These are phyloP conservation scores for Peromyscus polionotus DNA, from an alignment of 2,113 vertebrate species.

Conservation along the genomic window DNA sequence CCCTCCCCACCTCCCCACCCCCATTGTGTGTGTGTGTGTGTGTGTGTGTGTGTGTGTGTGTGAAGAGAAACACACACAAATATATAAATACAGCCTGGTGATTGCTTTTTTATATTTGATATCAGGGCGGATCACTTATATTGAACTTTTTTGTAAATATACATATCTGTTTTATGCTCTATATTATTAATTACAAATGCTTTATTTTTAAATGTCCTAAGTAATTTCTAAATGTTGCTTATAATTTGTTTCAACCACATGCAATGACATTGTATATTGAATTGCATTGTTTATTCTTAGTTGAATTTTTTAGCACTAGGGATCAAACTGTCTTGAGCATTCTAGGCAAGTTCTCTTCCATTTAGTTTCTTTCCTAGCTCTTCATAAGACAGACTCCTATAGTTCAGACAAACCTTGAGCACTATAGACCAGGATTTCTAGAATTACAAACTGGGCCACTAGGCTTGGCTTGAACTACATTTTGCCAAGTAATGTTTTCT, in stretches of 20 bases:
- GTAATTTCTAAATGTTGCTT: neutral
- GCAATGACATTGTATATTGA: neutral
- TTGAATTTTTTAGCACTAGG: neutral
- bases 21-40: neutral
- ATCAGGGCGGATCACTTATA: too few relatives aligned
- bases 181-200: neutral
- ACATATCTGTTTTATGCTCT: neutral
- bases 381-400: neutral
- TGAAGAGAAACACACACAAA: neutral
- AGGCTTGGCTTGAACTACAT: neutral
- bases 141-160: neutral
- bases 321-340: neutral
- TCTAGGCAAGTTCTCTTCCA: neutral
- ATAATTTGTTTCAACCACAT: neutral
- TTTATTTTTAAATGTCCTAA: neutral
- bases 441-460: neutral
- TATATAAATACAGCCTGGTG: neutral
- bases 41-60: neutral
- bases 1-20: too few relatives aligned
- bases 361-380: neutral
- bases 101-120: neutral
- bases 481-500: neutral
- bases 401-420: neutral
- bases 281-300: neutral
- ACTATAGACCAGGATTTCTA: too few relatives aligned